Percentiles rank a stretch among this genome's conserved stretches.
Conservation (phyloP, 2,113 vertebrate genomes). For the Periophthalmodon schlosseri region DNA sequence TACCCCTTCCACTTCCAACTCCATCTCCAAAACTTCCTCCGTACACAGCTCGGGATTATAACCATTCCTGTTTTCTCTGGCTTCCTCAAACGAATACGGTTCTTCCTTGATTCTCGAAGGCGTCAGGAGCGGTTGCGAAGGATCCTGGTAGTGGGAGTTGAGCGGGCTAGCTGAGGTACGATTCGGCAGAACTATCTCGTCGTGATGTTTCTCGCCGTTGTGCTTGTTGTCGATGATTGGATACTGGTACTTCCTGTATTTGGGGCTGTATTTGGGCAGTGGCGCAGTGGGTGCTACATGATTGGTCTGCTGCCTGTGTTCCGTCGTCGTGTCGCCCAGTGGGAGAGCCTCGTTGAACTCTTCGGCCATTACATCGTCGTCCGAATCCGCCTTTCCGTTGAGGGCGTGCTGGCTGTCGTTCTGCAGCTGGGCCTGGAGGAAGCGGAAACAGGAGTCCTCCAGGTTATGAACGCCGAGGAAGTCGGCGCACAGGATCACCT, state of each 20-base stretch:
- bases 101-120: conserved; percentile 87
- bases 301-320: conserved; percentile 74
- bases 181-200: conserved; percentile 70
- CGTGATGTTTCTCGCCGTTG: conserved; percentile 70
- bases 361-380: conserved; percentile 64
- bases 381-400: conserved; percentile 69
- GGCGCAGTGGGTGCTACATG: conserved; percentile 52
- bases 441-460: conserved; percentile 94
- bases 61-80: conserved; percentile 65
- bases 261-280: conserved; percentile 75
- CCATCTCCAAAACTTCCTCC: conserved; percentile 86
- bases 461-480: conserved; percentile 93
- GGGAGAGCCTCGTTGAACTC: conserved; percentile 48
- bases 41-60: conserved; percentile 83
- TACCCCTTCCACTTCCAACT: conserved; percentile 82
- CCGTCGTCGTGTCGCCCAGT: conserved; percentile 48
- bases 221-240: conserved; percentile 83
- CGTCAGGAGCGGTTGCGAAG: conserved; percentile 60
- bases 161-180: conserved; percentile 85
- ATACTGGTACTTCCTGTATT: conserved; percentile 90
- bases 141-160: conserved; percentile 30
- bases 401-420: conserved; percentile 73
- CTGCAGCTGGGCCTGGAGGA: conserved; percentile 90
- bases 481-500: conserved; percentile 92
- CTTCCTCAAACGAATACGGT: conserved; percentile 77